These are phyloP conservation scores for Drosophila nr. medialis DNA, from an alignment of 2,888 invertebrate genomes.

Conservation along the genomic window DNA sequence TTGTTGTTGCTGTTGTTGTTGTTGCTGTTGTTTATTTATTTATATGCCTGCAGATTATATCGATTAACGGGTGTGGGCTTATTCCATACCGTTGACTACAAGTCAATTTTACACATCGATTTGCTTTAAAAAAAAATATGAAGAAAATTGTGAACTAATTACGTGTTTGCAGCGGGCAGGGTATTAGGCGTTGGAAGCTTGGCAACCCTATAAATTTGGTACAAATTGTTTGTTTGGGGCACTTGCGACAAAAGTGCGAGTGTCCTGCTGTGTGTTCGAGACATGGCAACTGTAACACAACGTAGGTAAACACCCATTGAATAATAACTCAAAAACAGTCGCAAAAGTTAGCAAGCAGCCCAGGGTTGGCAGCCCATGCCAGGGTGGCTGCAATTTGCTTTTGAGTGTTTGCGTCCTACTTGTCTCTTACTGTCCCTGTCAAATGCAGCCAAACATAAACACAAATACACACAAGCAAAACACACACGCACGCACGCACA, in stretches of 20 bases:
- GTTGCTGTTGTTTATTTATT: slow-evolving; percentile 64
- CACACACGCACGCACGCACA: slow-evolving; percentile 26
- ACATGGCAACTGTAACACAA: slow-evolving; percentile 43
- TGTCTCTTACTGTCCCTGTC: slow-evolving; percentile 67
- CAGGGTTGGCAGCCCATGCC: slow-evolving; percentile 25
- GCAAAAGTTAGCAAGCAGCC: slow-evolving; percentile 33
- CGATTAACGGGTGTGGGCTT: slow-evolving; percentile 9
- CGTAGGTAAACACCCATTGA: slow-evolving; percentile 63
- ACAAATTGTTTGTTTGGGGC: slow-evolving; percentile 47
- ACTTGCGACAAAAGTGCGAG: slow-evolving; percentile 60
- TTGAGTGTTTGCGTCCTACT: slow-evolving; percentile 72
- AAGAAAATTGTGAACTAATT: slow-evolving; percentile 58
- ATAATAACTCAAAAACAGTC: slow-evolving; percentile 84
- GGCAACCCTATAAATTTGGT: slow-evolving; percentile 52
- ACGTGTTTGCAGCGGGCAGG: slow-evolving; percentile 12
- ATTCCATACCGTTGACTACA: slow-evolving; percentile 19
- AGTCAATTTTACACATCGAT: slow-evolving; percentile 59
- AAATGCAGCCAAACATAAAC: slow-evolving; percentile 57
- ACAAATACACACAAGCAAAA: slow-evolving; percentile 22
- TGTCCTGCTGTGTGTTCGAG: slow-evolving; percentile 63
- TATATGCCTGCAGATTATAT: slow-evolving; percentile 51
- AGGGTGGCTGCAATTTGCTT: slow-evolving; percentile 66
- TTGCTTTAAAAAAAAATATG: slow-evolving; percentile 24
- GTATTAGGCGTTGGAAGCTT: neutral
- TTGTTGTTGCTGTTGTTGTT: slow-evolving; percentile 24